phyloP scores from a whole-genome alignment of 2,113 vertebrate species.

The Gasterosteus aculeatus region DNA sequence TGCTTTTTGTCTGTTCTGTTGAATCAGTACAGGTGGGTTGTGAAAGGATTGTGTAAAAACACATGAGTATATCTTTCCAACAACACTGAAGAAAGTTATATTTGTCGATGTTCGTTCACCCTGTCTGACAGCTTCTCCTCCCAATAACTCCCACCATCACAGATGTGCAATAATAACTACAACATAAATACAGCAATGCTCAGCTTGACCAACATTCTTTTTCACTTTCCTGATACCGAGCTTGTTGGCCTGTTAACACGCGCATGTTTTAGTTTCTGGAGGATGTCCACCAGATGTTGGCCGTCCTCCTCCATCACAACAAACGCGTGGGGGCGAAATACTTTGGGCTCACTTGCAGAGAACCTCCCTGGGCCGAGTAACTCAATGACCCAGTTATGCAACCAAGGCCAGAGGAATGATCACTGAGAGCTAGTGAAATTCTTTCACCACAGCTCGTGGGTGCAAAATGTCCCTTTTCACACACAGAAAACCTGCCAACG shows the following conservation, averaged over 20 bases:
- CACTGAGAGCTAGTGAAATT: conserved; percentile 11
- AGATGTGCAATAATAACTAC: background rate
- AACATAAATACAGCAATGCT: background rate
- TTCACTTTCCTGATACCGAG: conserved; percentile 2
- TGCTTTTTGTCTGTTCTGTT: too few species aligned
- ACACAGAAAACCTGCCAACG: background rate
- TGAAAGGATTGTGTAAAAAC: background rate
- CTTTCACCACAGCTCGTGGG: background rate
- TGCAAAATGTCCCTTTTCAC: conserved; percentile 38
- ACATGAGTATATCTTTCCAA: background rate
- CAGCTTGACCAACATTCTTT: background rate
- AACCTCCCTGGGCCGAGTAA: background rate
- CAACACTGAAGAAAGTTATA: background rate
- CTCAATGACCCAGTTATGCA: conserved; percentile 53
- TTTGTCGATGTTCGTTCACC: background rate
- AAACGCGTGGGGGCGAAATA: background rate
- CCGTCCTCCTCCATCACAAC: conserved; percentile 17
- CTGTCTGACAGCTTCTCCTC: background rate
- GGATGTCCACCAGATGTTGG: conserved; percentile 44
- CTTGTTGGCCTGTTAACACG: background rate
- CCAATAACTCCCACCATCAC: conserved; percentile 4
- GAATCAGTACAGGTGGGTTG: too few species aligned
- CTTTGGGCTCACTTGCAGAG: background rate
- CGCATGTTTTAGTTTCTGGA: background rate
- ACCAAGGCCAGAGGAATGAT: conserved; percentile 13